These are phyloP conservation scores for Indicator indicator DNA, from an alignment of 2,113 vertebrate species.

Conservation along the genomic window DNA sequence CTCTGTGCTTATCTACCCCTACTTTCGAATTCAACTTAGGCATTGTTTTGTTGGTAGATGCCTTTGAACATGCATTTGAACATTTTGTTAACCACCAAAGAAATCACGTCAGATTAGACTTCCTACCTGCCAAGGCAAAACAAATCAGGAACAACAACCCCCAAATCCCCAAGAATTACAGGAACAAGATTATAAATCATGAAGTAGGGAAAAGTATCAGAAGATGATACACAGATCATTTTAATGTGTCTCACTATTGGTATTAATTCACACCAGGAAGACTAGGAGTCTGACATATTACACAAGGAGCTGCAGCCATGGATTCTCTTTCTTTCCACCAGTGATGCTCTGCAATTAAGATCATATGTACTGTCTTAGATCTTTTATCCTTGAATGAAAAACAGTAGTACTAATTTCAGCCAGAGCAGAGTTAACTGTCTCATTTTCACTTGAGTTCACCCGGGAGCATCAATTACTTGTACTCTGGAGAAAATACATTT, in stretches of 20 bases:
- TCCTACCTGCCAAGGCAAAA: rapidly evolving
- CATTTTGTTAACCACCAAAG: conserved; percentile 33
- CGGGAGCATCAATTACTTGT: not conserved
- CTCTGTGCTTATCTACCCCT: conserved; percentile 68
- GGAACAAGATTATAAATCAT: not conserved
- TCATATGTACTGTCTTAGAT: not conserved
- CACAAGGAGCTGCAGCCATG: not conserved
- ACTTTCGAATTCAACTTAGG: conserved; percentile 52
- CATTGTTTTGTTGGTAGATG: conserved; percentile 52
- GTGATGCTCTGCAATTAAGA: not conserved
- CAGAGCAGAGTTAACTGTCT: not conserved
- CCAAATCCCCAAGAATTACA: not conserved
- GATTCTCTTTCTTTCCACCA: not conserved
- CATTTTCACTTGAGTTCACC: not conserved
- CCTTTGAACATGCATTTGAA: conserved; percentile 26
- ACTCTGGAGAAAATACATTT: not conserved
- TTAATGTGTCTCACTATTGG: no score
- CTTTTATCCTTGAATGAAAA: not conserved
- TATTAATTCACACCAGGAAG: not conserved
- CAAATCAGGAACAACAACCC: not conserved
- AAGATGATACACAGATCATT: not conserved
- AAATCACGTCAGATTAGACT: conserved; percentile 49
- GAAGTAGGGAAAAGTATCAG: not conserved
- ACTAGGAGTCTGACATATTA: rapidly evolving
- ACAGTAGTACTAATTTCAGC: not conserved